Conservation (phyloP, 2,888 invertebrate genomes). For the Pandemis cinnamomeana region DNA sequence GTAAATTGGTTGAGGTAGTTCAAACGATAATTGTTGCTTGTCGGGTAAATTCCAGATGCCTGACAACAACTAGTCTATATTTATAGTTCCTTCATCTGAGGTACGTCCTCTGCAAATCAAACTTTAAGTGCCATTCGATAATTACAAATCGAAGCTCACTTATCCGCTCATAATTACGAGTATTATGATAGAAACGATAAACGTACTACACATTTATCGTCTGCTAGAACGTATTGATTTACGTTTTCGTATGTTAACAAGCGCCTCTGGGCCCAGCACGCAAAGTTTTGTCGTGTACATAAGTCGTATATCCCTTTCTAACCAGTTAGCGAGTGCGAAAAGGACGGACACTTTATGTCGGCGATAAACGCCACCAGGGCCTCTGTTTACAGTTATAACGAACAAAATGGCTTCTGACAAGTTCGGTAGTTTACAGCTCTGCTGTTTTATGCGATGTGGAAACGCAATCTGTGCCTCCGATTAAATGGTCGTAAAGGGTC, state of each 20-base stretch:
- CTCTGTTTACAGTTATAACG: neutral
- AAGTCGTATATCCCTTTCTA: too few species aligned
- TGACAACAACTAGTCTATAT: too few species aligned
- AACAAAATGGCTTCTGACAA: neutral
- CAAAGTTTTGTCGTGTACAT: neutral
- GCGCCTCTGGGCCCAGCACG: neutral
- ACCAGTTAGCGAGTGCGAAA: conserved; percentile 4
- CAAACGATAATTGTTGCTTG: too few species aligned
- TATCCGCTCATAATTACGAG: neutral
- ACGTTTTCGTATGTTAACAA: conserved; percentile 1
- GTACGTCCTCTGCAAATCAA: neutral
- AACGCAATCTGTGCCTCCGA: conserved; percentile 6
- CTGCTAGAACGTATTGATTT: neutral
- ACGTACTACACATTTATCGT: neutral
- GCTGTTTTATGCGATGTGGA: conserved; percentile 3
- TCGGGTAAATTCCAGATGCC: too few species aligned
- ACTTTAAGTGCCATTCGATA: neutral
- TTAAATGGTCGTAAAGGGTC: neutral
- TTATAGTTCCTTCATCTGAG: too few species aligned
- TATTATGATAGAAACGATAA: neutral
- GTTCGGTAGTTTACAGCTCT: neutral
- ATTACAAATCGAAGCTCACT: neutral
- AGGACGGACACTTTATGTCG: conserved; percentile 2
- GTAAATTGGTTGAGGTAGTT: too few species aligned
- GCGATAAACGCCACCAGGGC: too few species aligned